Base-by-base conservation (phyloP, 2,113 vertebrate species). In the Elanoides forficatus region DNA sequence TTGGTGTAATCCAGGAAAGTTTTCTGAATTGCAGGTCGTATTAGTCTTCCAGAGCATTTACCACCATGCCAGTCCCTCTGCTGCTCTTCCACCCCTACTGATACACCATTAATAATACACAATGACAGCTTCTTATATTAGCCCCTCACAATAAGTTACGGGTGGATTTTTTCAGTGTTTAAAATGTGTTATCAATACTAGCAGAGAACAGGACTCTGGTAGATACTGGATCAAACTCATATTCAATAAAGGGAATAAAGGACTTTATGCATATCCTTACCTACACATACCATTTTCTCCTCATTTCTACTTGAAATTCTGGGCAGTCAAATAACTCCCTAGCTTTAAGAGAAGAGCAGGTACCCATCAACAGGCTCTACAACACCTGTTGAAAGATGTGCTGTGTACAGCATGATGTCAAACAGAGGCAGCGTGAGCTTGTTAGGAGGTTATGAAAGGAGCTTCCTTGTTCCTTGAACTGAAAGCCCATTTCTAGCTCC, bases 401-500 rank as follows among this genome's bases (percentile, higher is more conserved):
- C 48, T 67, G 17, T 63, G 81, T 71, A 70, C 63, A 83, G 56
- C 84, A 20, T 42, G 59, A 65, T 80, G 92, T 86, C 66, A 25
- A 86, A 85, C 38, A 66, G 23, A 86, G 67, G 32, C 58, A 87
- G 58, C 1, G 0, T 48, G 52, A 89, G 70, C 56, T 66, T 29
- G 0, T 90, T 50, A 81, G 43, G 43, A 52, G 67, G 42, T 87
- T 79, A 78, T 67, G 72, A 94, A 92, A 81, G 48, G 60, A 52
- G 22, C 43, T 84, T 92, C 86, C 90, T 80, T 67, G 67, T 88
- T 95, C 88, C 50, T 84, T 71, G 50, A 47, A 45, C 58, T 88
- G 86, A 83, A 86, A 81, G 48, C 48, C 52, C 40, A 23, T 75
- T 84, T 80, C 52, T 94, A 75, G 59, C 73, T 97, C 85, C 93